Evolutionary conservation across 2,888 invertebrate genomes (phyloP).

Genomic region (Parnassius smintheus): DNA sequence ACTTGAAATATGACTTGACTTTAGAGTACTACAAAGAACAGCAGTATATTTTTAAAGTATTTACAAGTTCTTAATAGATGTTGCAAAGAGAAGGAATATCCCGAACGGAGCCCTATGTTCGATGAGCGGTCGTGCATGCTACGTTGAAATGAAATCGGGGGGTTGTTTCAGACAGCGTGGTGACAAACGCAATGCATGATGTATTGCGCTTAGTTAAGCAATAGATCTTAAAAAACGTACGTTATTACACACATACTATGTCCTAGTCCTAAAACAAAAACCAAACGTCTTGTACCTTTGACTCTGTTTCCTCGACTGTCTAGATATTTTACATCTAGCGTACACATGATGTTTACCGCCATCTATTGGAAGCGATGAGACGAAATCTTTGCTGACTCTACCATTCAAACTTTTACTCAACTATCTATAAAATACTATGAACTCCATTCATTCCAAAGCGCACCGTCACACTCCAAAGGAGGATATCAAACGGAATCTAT

Average conservation of each 20-base stretch:
- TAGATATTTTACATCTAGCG: too few relatives aligned
- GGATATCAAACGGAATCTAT: constrained; percentile 69
- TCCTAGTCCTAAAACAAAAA: too few relatives aligned
- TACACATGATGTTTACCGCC: too few relatives aligned
- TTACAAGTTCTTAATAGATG: too few relatives aligned
- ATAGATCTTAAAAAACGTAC: constrained; percentile 1
- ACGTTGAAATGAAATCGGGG: constrained; percentile 41
- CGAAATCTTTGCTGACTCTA: not conserved
- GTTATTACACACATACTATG: too few relatives aligned
- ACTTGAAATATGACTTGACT: too few relatives aligned
- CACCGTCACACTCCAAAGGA: constrained; percentile 37
- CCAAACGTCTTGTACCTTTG: too few relatives aligned
- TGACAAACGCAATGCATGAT: constrained; percentile 26
- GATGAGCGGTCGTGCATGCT: constrained; percentile 50
- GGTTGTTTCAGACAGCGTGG: constrained; percentile 30
- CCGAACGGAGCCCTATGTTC: constrained; percentile 30
- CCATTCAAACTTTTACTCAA: not conserved
- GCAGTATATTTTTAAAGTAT: too few relatives aligned
- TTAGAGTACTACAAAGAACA: too few relatives aligned
- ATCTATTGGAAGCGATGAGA: too few relatives aligned
- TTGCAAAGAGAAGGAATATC: not conserved
- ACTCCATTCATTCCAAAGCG: constrained; percentile 30
- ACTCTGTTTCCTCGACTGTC: too few relatives aligned
- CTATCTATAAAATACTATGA: constrained; percentile 9
- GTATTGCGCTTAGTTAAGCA: not conserved